Base-by-base conservation (phyloP, 2,888 invertebrate genomes). In the Rhagonycha fulva region DNA sequence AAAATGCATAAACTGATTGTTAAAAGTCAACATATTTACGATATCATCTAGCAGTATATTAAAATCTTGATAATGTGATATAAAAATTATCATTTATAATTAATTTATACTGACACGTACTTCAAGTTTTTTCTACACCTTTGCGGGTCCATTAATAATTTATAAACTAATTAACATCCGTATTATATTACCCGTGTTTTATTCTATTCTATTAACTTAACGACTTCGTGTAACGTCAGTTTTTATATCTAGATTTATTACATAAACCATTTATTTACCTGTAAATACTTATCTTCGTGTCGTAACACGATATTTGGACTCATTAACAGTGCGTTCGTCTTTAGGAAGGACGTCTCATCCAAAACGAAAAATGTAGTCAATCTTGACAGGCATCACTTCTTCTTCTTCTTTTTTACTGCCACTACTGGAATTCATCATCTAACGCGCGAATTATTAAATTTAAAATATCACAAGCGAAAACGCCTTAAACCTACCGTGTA, bases 231-330 rank as follows among this genome's bases (percentile, higher is more conserved):
- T 74, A 61, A 74, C 68, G 60, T 66, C 63, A 66, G 14, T 66
- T 66, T 66, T 66, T 66, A 66, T 66, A 66, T 66, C 63, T 66
- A 66, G 63, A 66, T 66, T 66, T 66, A 66, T 66, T 66, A 66
- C 63, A 66, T 66, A 66, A 66, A 66, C 63, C 23, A 66, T 66
- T 66, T 66, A 66, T 66, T 66, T 66, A 66, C 63, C 63, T 66
- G 63, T 66, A 66, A 66, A 66, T 69, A 69, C 47, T 69, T 62
- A 61, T 67, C 71, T 67, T 61, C 71, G 67, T 67, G 61, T 24
- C 71, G 76, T 76, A 76, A 76, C 63, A 67, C 66, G 76, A 76
- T 76, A 76, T 72, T 76, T 74, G 69, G 67, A 72, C 69, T 76
- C 76, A 72, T 76, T 76, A 76, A 76, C 76, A 66, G 69, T 24